Percentiles rank a stretch among this genome's conserved stretches.
Conservation (phyloP, 2,113 vertebrate genomes). For the rat (Rattus norvegicus) region GRCr8 NC_086021.1:55942001-55942500, state of each 20-base stretch:
- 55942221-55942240: conserved; percentile 55
- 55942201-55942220: conserved; percentile 33
- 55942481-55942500: not conserved
- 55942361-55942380: not conserved
- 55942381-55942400: conserved; percentile 21
- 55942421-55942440: conserved; percentile 6
- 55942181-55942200: conserved; percentile 41
- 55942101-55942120: conserved; percentile 36
- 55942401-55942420: not conserved
- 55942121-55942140: conserved; percentile 61
- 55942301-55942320: not conserved
- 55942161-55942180: conserved; percentile 64
- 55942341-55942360: not conserved
- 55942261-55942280: not conserved
- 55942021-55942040: conserved; percentile 55
- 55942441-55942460: conserved; percentile 46
- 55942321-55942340: conserved; percentile 5
- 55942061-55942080: conserved; percentile 49
- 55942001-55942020: conserved; percentile 60
- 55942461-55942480: not conserved
- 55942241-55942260: conserved; percentile 51
- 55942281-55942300: not conserved
- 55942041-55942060: conserved; percentile 75
- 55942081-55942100: conserved; percentile 66
- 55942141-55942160: conserved; percentile 43